A percentile compares a stretch with the other conserved stretches of the same genome.
phyloP scores from a whole-genome alignment of 2,888 invertebrate genomes.

The Bellardia pandia region DNA sequence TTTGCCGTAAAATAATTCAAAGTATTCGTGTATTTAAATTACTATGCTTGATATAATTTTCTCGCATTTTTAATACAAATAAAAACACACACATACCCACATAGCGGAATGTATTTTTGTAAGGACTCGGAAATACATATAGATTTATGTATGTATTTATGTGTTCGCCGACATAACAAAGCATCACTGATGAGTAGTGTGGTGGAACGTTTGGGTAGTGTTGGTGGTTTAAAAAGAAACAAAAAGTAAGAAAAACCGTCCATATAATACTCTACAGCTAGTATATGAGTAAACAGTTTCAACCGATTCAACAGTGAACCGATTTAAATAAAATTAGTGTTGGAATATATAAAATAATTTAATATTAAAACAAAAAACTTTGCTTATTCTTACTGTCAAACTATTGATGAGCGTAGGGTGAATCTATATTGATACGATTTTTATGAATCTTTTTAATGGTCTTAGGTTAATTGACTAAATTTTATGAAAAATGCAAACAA shows the following conservation, averaged over 20 bases:
- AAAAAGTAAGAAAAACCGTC: background rate
- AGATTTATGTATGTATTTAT: background rate
- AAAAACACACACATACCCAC: slow-evolving; percentile 25
- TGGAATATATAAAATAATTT: too few species aligned
- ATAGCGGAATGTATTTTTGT: background rate
- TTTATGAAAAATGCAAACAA: too few species aligned
- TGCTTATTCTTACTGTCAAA: too few species aligned
- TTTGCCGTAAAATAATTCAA: slow-evolving; percentile 60
- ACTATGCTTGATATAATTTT: slow-evolving; percentile 64
- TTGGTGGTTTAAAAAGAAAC: background rate
- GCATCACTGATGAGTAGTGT: slow-evolving; percentile 38
- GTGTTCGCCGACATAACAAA: slow-evolving; percentile 13
- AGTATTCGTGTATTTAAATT: slow-evolving; percentile 67
- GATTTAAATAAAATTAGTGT: too few species aligned
- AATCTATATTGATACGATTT: too few species aligned
- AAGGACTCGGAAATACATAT: background rate
- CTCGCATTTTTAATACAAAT: slow-evolving; percentile 57
- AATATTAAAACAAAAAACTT: too few species aligned
- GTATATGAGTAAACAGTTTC: too few species aligned
- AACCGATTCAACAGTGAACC: too few species aligned
- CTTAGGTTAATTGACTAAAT: too few species aligned
- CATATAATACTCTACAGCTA: too few species aligned
- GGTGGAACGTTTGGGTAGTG: background rate
- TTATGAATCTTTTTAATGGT: too few species aligned
- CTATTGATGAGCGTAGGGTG: too few species aligned